Conservation (phyloP, 2,888 invertebrate genomes). For the Syrphus vitripennis region DNA sequence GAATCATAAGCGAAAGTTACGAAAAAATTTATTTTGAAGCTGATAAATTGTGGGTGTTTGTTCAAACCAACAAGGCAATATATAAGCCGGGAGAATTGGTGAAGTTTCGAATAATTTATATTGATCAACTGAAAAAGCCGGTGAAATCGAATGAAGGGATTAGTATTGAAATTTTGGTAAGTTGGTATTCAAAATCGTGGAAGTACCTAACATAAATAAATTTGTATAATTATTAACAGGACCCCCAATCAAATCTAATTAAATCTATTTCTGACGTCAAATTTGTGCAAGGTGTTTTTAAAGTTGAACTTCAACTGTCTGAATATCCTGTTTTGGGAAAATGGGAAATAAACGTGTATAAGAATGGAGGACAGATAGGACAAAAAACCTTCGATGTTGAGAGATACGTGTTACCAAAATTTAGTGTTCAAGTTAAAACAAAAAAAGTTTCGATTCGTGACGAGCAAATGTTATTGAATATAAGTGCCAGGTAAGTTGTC, state of each 20-base stretch:
- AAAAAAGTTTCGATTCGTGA: conserved; percentile 91
- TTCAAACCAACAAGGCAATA: conserved; percentile 95
- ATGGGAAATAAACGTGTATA: conserved; percentile 86
- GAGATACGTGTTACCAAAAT: conserved; percentile 95
- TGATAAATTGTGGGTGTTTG: conserved; percentile 86
- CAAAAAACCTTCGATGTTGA: conserved; percentile 85
- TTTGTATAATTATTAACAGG: conserved; percentile 83
- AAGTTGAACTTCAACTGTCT: conserved; percentile 89
- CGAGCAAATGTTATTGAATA: conserved; percentile 89
- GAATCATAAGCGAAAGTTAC: not conserved
- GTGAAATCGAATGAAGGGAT: conserved; percentile 81
- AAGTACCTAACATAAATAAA: no score
- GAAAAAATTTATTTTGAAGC: not conserved
- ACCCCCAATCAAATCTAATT: conserved; percentile 89
- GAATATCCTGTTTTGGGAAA: conserved; percentile 91
- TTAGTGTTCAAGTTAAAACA: conserved; percentile 91
- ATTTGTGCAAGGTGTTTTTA: conserved; percentile 82
- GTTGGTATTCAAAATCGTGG: no score
- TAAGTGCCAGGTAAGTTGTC: conserved; percentile 81
- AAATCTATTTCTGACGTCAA: conserved; percentile 87
- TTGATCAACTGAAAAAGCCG: conserved; percentile 88
- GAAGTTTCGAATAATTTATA: conserved; percentile 83
- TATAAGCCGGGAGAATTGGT: conserved; percentile 94
- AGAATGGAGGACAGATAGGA: conserved; percentile 21
- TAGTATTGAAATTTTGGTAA: conserved; percentile 84